phyloP scores from a whole-genome alignment of 2,888 invertebrate species.

The Ennomos erosarius region DNA sequence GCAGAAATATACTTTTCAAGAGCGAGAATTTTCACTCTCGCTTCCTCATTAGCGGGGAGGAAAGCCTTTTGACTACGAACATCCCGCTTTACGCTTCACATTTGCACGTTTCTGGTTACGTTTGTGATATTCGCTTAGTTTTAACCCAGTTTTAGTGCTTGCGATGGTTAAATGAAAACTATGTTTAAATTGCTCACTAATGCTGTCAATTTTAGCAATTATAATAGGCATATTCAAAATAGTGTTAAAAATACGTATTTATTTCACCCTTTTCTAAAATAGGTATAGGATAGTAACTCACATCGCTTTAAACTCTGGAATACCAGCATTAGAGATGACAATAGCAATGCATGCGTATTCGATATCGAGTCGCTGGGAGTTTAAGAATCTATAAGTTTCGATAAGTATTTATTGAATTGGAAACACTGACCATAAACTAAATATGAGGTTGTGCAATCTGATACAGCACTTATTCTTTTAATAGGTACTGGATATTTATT shows the following conservation, averaged over 20 bases:
- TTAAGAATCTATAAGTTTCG: too few relatives aligned
- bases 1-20: conserved; percentile 66
- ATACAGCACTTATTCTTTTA: neutral
- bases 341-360: too few relatives aligned
- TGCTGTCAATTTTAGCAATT: neutral
- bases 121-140: conserved; percentile 23
- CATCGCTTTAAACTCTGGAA: neutral
- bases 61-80: conserved; percentile 63
- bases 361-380: too few relatives aligned
- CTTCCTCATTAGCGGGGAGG: conserved; percentile 66
- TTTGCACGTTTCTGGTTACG: conserved; percentile 45
- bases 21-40: conserved; percentile 63
- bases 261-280: neutral
- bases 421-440: neutral
- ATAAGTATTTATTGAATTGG: conserved; percentile 1
- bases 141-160: conserved; percentile 9
- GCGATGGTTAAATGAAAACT: neutral
- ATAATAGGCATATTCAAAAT: too few relatives aligned
- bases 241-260: too few relatives aligned
- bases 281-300: neutral
- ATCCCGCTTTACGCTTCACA: conserved; percentile 57
- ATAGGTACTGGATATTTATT: conserved; percentile 1
- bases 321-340: too few relatives aligned
- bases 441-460: conserved; percentile 2
- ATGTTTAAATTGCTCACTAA: neutral